A percentile compares a stretch with the other conserved stretches of the same genome.
Evolutionary conservation across 35 echinoderm and acorn worm genomes (phyloP).

Genomic region (Apostichopus parvimensis): DNA sequence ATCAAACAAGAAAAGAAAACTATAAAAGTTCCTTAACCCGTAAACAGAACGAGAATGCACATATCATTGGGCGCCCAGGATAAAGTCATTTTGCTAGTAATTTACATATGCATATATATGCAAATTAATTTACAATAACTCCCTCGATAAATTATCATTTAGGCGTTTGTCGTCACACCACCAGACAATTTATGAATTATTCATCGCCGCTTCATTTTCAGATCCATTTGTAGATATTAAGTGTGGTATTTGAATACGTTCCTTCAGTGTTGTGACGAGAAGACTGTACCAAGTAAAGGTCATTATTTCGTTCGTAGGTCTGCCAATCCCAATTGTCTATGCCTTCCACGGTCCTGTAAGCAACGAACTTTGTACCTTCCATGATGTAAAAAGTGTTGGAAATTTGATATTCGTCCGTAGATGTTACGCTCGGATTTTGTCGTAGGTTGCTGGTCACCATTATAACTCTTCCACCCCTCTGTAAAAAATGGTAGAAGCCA

Average conservation of each 20-base stretch:
- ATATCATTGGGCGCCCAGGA: too few species aligned
- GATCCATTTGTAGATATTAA: slow-evolving; percentile 70
- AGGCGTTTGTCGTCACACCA: too few species aligned
- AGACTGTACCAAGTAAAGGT: slow-evolving; percentile 50
- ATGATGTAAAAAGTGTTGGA: slow-evolving; percentile 42
- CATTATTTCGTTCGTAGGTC: slow-evolving; percentile 58
- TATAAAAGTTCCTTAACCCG: too few species aligned
- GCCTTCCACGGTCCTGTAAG: slow-evolving; percentile 50
- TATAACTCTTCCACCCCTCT: slow-evolving; percentile 56
- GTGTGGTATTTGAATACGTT: slow-evolving; percentile 24
- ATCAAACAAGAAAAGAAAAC: too few species aligned
- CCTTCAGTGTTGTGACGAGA: slow-evolving; percentile 5
- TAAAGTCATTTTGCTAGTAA: too few species aligned
- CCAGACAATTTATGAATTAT: too few species aligned
- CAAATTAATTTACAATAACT: too few species aligned
- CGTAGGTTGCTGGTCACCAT: slow-evolving; percentile 52
- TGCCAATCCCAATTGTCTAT: slow-evolving; percentile 34
- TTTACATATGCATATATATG: too few species aligned
- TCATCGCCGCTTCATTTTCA: neutral
- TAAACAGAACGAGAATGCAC: too few species aligned
- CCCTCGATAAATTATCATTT: too few species aligned
- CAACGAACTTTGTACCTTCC: slow-evolving; percentile 59
- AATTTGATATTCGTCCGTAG: slow-evolving; percentile 43
- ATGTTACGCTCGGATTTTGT: neutral
- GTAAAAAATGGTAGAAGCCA: neutral